A percentile compares a stretch with the other conserved stretches of the same genome.
These are phyloP conservation scores for Holothuria scabra DNA, from an alignment of 53 echinoderm and acorn worm genomes.

Conservation along the genomic window DNA sequence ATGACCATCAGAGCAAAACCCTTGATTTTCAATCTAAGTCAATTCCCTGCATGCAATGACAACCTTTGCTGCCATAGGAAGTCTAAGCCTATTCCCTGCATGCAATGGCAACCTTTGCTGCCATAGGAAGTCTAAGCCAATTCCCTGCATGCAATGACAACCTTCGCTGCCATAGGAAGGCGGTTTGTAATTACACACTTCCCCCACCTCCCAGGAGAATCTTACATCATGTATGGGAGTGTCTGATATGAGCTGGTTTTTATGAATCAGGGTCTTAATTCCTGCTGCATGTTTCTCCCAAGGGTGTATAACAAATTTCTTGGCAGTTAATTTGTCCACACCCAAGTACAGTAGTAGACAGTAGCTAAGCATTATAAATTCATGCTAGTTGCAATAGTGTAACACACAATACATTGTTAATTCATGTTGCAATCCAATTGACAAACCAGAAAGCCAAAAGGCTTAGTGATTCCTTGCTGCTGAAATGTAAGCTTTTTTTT, in stretches of 20 bases:
- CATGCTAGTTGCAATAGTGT: no score
- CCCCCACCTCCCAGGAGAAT: constrained; percentile 11
- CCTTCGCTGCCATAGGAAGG: constrained; percentile 13
- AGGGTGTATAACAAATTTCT: constrained; percentile 8
- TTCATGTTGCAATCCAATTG: no score
- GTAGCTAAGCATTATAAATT: no score
- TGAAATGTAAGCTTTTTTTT: no score
- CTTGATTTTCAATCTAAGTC: neutral
- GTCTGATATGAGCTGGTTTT: neutral
- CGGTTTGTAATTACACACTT: constrained; percentile 37
- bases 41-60: constrained; percentile 27
- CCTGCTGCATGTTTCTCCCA: constrained; percentile 3
- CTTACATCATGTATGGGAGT: constrained; percentile 21
- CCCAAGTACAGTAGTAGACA: no score
- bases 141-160: constrained; percentile 29
- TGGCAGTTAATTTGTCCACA: no score
- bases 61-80: constrained; percentile 6
- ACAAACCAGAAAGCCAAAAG: no score
- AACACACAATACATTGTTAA: no score
- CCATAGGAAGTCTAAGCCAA: neutral
- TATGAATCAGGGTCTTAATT: constrained; percentile 16
- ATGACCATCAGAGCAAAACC: neutral
- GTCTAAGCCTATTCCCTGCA: constrained; percentile 8
- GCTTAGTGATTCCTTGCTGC: no score
- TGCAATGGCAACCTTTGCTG: constrained; percentile 13